These are phyloP conservation scores for Pitangus sulphuratus DNA, from an alignment of 2,797 vertebrate species.

Conservation along the genomic window DNA sequence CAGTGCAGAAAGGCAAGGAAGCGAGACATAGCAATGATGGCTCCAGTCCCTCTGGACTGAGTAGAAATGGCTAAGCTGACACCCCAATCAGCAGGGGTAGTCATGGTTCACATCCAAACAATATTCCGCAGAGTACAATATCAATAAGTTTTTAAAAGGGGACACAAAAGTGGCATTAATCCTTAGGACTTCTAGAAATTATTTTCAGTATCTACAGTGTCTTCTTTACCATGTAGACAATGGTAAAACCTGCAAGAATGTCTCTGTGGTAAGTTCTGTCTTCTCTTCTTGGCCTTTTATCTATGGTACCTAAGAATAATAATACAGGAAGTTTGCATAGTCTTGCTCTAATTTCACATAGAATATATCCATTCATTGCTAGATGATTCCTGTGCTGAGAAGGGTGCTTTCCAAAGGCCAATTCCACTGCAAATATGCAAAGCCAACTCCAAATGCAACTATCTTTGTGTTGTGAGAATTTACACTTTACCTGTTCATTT, in stretches of 20 bases:
- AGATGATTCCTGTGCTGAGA: not conserved
- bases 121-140: not conserved
- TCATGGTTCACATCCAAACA: not conserved
- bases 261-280: not conserved
- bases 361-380: not conserved
- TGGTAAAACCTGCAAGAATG: not conserved
- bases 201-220: not conserved
- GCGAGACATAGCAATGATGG: not conserved
- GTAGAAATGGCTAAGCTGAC: not conserved
- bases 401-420: not conserved
- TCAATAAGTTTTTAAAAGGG: not conserved
- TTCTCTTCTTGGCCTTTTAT: not conserved
- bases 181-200: not conserved
- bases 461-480: not conserved
- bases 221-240: not conserved
- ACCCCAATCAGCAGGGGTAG: not conserved
- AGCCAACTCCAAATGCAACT: not conserved
- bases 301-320: not conserved
- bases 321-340: not conserved
- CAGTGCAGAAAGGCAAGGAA: not conserved
- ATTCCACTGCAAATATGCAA: not conserved
- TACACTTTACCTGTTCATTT: not conserved
- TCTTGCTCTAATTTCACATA: not conserved
- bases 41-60: not conserved
- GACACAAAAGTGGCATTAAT: not conserved